Conservation (phyloP, 2,113 vertebrate species). For the Camelus bactrianus region DNA sequence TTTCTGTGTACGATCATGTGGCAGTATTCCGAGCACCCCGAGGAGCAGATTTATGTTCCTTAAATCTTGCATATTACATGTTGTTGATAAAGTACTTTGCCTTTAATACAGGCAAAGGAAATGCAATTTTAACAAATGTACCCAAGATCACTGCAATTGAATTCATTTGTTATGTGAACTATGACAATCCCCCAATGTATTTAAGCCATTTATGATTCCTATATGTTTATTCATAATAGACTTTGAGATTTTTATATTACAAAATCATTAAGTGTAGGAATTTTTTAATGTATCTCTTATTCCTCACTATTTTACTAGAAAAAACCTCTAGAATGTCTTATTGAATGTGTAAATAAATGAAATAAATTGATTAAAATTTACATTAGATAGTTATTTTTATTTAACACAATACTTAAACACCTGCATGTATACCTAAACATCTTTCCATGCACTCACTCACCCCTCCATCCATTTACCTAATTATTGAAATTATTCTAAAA, state of each 20-base stretch:
- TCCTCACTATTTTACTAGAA: not conserved
- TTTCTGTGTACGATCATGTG: not conserved
- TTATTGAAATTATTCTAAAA: not conserved
- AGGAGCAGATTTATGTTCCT: not conserved
- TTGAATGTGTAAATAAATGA: not conserved
- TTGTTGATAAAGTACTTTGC: not conserved
- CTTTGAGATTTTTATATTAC: not conserved
- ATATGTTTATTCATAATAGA: not conserved
- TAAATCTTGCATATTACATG: not conserved
- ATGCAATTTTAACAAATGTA: not conserved
- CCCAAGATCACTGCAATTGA: not conserved
- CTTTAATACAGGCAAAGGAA: not conserved
- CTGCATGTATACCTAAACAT: not conserved
- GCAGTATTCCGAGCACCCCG: accelerated
- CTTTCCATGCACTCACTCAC: not conserved
- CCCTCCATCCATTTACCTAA: not conserved
- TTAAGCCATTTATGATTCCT: not conserved
- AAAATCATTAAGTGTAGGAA: not conserved
- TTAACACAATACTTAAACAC: not conserved
- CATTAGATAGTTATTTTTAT: not conserved
- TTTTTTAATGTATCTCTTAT: not conserved
- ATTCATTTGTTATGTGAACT: not conserved
- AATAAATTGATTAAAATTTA: not conserved
- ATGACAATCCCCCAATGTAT: not conserved
- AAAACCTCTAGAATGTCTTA: not conserved